phyloP scores from a whole-genome alignment of 1,140 invertebrate genomes.

The Dendroctonus ponderosae region DNA sequence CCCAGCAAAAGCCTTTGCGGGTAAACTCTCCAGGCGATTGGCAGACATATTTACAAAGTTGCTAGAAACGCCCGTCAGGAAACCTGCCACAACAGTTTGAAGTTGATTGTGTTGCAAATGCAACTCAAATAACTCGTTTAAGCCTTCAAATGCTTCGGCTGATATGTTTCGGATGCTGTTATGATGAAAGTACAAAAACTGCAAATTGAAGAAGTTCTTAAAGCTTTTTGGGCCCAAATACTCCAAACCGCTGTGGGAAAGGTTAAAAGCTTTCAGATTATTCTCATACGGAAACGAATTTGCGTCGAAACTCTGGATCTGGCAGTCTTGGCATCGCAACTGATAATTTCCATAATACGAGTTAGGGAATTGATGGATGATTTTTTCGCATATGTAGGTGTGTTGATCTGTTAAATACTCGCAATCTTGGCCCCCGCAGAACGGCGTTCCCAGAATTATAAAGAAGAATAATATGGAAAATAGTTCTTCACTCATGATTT shows the following conservation, averaged over 20 bases:
- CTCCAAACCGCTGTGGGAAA: slow-evolving; percentile 40
- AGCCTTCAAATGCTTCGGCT: slow-evolving; percentile 39
- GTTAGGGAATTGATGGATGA: slow-evolving; percentile 39
- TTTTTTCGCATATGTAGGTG: slow-evolving; percentile 40
- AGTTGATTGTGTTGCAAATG: slow-evolving; percentile 43
- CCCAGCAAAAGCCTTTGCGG: slow-evolving; percentile 39
- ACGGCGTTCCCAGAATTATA: slow-evolving; percentile 13
- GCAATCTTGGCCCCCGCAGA: slow-evolving; percentile 23
- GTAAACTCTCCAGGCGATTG: slow-evolving; percentile 40
- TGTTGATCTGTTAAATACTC: slow-evolving; percentile 21
- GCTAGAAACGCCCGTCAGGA: slow-evolving; percentile 39
- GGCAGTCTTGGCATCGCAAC: slow-evolving; percentile 40
- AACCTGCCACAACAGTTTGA: slow-evolving; percentile 34
- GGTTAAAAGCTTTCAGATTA: slow-evolving; percentile 39
- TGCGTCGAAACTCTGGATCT: slow-evolving; percentile 37
- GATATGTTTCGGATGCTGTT: slow-evolving; percentile 39
- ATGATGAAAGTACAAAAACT: slow-evolving; percentile 41
- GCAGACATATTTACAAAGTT: slow-evolving; percentile 37
- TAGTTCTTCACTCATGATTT: slow-evolving; percentile 9
- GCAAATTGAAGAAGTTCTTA: slow-evolving; percentile 35
- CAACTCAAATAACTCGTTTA: slow-evolving; percentile 41
- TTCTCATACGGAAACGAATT: slow-evolving; percentile 41
- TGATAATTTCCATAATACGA: slow-evolving; percentile 43
- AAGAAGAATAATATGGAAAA: slow-evolving; percentile 17
- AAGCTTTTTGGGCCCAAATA: slow-evolving; percentile 38